Evolutionary conservation across 2,797 vertebrate species (phyloP).

Genomic region (Vespertilio murinus): DNA sequence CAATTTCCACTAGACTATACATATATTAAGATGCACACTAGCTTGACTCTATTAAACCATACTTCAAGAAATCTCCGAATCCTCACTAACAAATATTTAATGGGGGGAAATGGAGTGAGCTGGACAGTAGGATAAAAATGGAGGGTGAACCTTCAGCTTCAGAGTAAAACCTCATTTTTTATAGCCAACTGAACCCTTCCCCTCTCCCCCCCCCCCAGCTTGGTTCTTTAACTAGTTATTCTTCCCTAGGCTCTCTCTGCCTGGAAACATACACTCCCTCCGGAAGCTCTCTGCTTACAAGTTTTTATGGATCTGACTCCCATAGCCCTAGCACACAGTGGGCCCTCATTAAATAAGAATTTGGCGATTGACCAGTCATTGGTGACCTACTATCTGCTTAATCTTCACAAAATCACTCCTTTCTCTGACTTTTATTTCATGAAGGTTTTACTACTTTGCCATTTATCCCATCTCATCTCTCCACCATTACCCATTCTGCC

Average conservation of each 20-base stretch:
- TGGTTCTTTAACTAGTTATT: slow-evolving; percentile 31
- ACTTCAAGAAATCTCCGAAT: neutral
- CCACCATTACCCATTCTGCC: neutral
- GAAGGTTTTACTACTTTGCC: slow-evolving; percentile 4
- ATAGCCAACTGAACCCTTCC: neutral
- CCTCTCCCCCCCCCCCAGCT: neutral
- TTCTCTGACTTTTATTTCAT: slow-evolving; percentile 12
- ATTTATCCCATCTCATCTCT: neutral
- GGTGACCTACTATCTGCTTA: neutral
- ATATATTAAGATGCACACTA: neutral
- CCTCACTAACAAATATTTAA: slow-evolving; percentile 9
- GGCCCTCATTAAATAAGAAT: neutral
- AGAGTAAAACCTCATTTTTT: slow-evolving; percentile 34
- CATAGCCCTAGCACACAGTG: neutral
- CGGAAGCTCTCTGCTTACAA: neutral
- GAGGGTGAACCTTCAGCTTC: neutral
- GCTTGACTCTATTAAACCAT: no score
- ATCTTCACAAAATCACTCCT: neutral
- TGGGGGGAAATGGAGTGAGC: neutral
- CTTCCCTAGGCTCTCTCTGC: neutral
- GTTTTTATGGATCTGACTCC: neutral
- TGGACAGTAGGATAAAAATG: neutral
- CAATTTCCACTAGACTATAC: neutral
- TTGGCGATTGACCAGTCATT: neutral
- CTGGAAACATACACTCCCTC: neutral